phyloP scores from a whole-genome alignment of 2,888 invertebrate species.

The Nephrocerus scutellatus region DNA sequence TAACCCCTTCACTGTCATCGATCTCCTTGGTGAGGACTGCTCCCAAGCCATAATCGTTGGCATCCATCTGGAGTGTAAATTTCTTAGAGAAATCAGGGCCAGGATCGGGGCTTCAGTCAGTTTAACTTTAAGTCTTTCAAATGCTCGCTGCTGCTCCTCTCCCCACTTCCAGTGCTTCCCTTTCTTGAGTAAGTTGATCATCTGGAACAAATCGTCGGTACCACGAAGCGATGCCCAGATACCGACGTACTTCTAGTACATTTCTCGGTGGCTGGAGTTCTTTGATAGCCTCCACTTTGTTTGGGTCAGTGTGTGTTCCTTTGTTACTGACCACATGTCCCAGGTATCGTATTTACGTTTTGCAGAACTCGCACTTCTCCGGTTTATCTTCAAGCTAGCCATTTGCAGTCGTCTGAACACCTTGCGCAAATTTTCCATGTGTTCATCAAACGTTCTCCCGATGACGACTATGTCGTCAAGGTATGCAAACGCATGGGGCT shows the following conservation, averaged over 20 bases:
- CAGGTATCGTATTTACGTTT: not conserved
- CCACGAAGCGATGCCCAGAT: not conserved
- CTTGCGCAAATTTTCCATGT: not conserved
- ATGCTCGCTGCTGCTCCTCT: not conserved
- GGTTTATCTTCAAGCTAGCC: constrained; percentile 1
- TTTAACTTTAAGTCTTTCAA: not conserved
- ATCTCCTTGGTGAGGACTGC: not conserved
- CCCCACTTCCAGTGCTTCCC: constrained; percentile 4
- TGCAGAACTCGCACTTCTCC: not conserved
- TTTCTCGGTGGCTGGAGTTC: not conserved
- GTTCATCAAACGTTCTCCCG: not conserved
- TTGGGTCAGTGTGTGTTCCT: constrained; percentile 3
- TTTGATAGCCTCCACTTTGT: constrained; percentile 6
- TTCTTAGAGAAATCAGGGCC: not conserved
- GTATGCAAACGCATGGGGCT: not conserved
- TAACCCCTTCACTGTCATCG: not conserved
- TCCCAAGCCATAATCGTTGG: not conserved
- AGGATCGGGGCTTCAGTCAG: not conserved
- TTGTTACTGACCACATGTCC: not conserved
- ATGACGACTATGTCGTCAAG: constrained; percentile 4
- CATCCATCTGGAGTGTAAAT: not conserved
- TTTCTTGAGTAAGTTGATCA: not conserved
- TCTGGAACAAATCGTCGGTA: not conserved
- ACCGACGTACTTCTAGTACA: not conserved
- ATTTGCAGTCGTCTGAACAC: not conserved